Conservation (phyloP, 2,888 invertebrate genomes). For the Thera britannica region DNA sequence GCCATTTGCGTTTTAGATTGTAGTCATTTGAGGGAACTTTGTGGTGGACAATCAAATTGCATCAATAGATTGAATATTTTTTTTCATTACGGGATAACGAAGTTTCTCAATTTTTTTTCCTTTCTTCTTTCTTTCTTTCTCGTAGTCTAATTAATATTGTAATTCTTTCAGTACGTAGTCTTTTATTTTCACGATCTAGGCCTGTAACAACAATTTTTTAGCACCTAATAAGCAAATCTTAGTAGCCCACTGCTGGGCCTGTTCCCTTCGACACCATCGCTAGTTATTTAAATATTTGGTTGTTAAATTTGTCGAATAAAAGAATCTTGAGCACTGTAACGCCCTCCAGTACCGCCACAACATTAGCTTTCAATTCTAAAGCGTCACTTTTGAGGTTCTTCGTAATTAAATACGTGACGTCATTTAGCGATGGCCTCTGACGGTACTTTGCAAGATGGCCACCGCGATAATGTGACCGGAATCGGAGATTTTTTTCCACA, state of each 20-base stretch:
- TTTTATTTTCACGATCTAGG: too few species aligned
- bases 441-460: slow-evolving; percentile 69
- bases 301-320: background rate
- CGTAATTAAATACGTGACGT: slow-evolving; percentile 82
- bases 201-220: too few species aligned
- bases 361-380: slow-evolving; percentile 71
- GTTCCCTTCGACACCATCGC: too few species aligned
- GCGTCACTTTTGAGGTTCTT: slow-evolving; percentile 66
- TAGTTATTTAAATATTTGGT: too few species aligned
- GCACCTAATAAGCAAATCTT: too few species aligned
- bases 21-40: slow-evolving; percentile 25
- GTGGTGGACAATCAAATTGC: slow-evolving; percentile 28
- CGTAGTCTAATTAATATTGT: too few species aligned
- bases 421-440: slow-evolving; percentile 66
- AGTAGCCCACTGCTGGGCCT: too few species aligned
- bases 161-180: too few species aligned
- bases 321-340: background rate
- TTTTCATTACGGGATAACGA: background rate
- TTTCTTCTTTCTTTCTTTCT: too few species aligned
- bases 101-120: too few species aligned
- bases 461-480: slow-evolving; percentile 51
- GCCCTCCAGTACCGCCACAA: slow-evolving; percentile 47
- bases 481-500: slow-evolving; percentile 32
- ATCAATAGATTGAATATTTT: slow-evolving; percentile 21
- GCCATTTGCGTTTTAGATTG: slow-evolving; percentile 33